phyloP scores from a whole-genome alignment of 2,113 vertebrate species.

The Barnardius zonarius region DNA sequence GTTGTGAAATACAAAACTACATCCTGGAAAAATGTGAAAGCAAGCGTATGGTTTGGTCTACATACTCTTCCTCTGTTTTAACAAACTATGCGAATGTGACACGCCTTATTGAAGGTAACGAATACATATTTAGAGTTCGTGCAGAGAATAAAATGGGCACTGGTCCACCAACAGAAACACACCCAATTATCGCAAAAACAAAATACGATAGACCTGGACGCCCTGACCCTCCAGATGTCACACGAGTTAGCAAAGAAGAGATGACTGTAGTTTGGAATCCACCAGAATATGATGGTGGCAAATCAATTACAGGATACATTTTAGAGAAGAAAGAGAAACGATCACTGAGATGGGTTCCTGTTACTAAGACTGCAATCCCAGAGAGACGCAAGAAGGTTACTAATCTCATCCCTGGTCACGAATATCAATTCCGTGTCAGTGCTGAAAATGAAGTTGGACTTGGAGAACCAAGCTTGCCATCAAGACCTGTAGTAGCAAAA shows the following conservation, averaged over 20 bases:
- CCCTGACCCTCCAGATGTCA: conserved; percentile 91
- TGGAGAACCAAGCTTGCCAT: conserved; percentile 90
- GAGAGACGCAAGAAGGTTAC: conserved; percentile 86
- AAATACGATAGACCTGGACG: conserved; percentile 88
- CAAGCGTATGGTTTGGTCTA: conserved; percentile 95
- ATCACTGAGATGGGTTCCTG: conserved; percentile 87
- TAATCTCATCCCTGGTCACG: conserved; percentile 89
- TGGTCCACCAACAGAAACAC: conserved; percentile 91
- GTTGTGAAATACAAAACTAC: conserved; percentile 98
- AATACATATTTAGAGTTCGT: conserved; percentile 95
- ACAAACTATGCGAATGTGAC: conserved; percentile 86
- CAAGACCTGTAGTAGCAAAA: conserved; percentile 88
- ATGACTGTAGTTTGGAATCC: conserved; percentile 95
- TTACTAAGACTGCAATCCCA: conserved; percentile 87
- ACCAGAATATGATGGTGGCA: conserved; percentile 93
- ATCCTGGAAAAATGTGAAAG: conserved; percentile 98
- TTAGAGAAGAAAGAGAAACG: conserved; percentile 94
- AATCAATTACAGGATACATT: conserved; percentile 92
- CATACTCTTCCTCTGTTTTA: conserved; percentile 87
- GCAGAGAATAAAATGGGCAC: conserved; percentile 99
- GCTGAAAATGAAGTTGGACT: conserved; percentile 96
- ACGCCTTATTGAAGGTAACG: conserved; percentile 93
- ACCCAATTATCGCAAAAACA: conserved; percentile 89
- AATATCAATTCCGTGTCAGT: conserved; percentile 97
- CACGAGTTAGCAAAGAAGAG: conserved; percentile 89